Conservation (phyloP, 1,140 invertebrate species). For the Saxidomus purpurata region DNA sequence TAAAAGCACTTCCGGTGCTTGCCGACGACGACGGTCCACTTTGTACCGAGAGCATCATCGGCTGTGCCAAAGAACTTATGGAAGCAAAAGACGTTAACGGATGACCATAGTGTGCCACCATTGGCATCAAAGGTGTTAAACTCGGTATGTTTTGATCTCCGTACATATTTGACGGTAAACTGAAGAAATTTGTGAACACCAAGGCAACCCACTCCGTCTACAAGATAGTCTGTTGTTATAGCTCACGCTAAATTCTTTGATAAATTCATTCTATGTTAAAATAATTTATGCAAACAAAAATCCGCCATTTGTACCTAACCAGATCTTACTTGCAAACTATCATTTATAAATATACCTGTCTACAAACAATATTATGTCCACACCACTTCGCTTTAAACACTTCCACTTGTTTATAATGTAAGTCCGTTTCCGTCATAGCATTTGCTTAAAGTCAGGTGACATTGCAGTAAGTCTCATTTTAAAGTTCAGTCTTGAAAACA, state of each 20-base stretch:
- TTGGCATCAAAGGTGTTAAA: slow-evolving; percentile 21
- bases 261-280: background rate
- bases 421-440: background rate
- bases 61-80: slow-evolving; percentile 47
- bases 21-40: background rate
- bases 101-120: background rate
- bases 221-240: background rate
- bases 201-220: background rate
- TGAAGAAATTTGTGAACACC: background rate
- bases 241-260: background rate
- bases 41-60: background rate
- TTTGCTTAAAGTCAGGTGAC: background rate
- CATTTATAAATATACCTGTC: too few relatives aligned
- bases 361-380: background rate
- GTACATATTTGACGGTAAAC: slow-evolving; percentile 3
- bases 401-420: background rate
- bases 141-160: slow-evolving; percentile 33
- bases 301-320: background rate
- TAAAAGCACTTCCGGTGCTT: background rate
- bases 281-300: background rate
- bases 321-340: too few relatives aligned
- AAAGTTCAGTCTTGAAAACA: background rate
- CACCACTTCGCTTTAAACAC: background rate
- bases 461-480: background rate
- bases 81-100: slow-evolving; percentile 43